phyloP scores from a whole-genome alignment of 2,888 invertebrate genomes.

The Phyllotreta striolata region DNA sequence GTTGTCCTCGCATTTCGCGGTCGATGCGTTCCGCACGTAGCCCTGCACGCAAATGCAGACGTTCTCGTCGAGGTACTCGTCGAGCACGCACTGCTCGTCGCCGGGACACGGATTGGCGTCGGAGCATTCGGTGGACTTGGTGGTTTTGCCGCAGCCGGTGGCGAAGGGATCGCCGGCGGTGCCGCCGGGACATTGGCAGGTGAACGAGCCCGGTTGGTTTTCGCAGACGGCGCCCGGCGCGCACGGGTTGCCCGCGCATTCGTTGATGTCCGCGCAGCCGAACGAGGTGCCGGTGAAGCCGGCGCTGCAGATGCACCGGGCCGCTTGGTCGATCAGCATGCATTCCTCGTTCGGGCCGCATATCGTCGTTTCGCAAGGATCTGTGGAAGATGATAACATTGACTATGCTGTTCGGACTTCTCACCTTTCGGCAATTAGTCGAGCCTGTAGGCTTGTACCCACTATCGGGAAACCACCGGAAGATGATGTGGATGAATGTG shows the following conservation, averaged over 20 bases:
- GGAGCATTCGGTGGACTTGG: constrained; percentile 74
- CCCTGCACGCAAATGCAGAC: constrained; percentile 92
- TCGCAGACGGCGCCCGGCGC: constrained; percentile 86
- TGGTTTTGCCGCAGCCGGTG: constrained; percentile 76
- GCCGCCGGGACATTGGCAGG: constrained; percentile 88
- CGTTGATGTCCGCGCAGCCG: constrained; percentile 89
- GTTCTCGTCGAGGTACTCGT: constrained; percentile 75
- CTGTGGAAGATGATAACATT: too few species aligned
- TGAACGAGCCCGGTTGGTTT: constrained; percentile 85
- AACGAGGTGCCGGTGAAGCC: constrained; percentile 77
- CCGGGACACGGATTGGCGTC: constrained; percentile 79
- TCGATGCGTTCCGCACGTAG: constrained; percentile 77
- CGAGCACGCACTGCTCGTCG: constrained; percentile 86
- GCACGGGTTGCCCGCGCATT: constrained; percentile 85
- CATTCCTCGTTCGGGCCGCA: constrained; percentile 91
- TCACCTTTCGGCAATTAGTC: too few species aligned
- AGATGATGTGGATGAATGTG: too few species aligned
- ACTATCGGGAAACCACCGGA: too few species aligned
- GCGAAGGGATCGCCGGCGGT: constrained; percentile 82
- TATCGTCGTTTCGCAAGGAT: constrained; percentile 87
- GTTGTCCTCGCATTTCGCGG: constrained; percentile 81
- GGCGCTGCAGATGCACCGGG: constrained; percentile 83
- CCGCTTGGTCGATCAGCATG: constrained; percentile 81
- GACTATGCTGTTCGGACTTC: too few species aligned
- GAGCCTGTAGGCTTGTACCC: too few species aligned